These are phyloP conservation scores for Nebria salina DNA, from an alignment of 2,888 invertebrate species.

Conservation along the genomic window DNA sequence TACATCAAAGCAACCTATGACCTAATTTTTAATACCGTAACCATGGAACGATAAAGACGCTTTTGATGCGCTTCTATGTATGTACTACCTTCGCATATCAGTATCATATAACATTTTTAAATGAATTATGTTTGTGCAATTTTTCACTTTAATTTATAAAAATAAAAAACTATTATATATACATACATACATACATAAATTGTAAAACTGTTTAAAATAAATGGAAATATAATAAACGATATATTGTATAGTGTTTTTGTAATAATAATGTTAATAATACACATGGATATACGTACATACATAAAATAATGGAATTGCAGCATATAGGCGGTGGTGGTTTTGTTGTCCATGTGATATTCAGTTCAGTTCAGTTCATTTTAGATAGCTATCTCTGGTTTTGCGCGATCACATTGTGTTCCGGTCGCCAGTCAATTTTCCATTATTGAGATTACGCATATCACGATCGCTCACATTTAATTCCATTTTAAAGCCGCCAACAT, in stretches of 20 bases:
- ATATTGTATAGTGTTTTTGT: not conserved
- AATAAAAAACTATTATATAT: too few species aligned
- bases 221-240: not conserved
- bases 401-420: not conserved
- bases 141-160: not conserved
- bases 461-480: not conserved
- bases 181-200: not conserved
- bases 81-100: not conserved
- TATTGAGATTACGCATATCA: not conserved
- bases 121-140: not conserved
- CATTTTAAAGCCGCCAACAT: too few species aligned
- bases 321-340: not conserved
- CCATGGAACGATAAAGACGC: not conserved
- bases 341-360: not conserved
- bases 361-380: not conserved
- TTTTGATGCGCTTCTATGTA: not conserved
- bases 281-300: not conserved
- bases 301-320: not conserved
- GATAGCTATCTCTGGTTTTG: not conserved
- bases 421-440: not conserved
- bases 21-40: not conserved
- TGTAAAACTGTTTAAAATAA: not conserved
- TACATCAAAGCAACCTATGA: too few species aligned
- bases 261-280: not conserved
- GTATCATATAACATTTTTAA: not conserved